Conservation (phyloP, 37 sponge, comb jelly and placozoan species). For the Axinella damicornis region DNA sequence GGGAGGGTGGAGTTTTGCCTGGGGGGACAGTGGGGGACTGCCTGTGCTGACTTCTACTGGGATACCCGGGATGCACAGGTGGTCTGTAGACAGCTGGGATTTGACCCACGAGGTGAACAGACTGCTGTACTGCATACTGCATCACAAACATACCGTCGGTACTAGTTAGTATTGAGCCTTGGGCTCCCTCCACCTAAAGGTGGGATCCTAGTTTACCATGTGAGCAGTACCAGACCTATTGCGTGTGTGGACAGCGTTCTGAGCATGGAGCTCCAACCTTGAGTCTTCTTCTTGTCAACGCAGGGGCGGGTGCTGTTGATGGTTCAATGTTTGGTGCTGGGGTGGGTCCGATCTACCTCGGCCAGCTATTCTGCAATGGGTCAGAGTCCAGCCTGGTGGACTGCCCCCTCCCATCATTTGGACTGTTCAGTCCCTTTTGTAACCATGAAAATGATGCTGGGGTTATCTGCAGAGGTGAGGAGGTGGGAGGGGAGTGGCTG, state of each 20-base stretch:
- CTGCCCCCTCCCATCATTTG: slow-evolving; percentile 4
- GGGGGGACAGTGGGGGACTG: slow-evolving; percentile 29
- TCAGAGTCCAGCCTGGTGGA: slow-evolving; percentile 29
- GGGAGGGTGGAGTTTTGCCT: slow-evolving; percentile 38
- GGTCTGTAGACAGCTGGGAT: slow-evolving; percentile 44
- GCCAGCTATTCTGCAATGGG: slow-evolving; percentile 40
- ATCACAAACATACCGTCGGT: too few species aligned
- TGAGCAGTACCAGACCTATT: too few species aligned
- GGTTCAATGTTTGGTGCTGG: slow-evolving; percentile 22
- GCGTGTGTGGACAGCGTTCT: too few species aligned
- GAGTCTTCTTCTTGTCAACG: background rate
- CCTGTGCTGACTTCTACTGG: slow-evolving; percentile 54
- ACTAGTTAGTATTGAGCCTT: too few species aligned
- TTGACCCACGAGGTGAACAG: background rate
- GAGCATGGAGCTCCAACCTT: too few species aligned
- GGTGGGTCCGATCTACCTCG: slow-evolving; percentile 20
- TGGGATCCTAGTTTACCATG: too few species aligned
- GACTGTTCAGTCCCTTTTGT: background rate
- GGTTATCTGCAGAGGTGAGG: slow-evolving; percentile 42
- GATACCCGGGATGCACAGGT: slow-evolving; percentile 20
- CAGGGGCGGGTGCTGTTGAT: slow-evolving; percentile 7
- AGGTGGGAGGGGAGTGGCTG: background rate
- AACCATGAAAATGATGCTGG: slow-evolving; percentile 55
- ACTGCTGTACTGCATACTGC: too few species aligned
- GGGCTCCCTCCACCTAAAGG: too few species aligned